These are phyloP conservation scores for Pocota personata DNA, from an alignment of 2,888 invertebrate species.

Conservation along the genomic window DNA sequence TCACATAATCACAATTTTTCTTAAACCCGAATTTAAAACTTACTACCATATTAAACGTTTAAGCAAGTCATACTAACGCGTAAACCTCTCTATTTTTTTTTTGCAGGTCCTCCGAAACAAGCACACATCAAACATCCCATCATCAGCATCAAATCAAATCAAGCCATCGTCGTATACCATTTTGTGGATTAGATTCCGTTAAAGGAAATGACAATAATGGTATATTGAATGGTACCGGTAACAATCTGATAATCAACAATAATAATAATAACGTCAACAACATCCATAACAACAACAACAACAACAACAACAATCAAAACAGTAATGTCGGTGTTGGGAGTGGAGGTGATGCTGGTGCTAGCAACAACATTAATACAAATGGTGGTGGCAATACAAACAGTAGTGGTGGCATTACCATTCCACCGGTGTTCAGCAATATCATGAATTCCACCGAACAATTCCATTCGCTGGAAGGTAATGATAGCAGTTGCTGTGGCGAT, in stretches of 20 bases:
- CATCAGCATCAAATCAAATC: slow-evolving; percentile 76
- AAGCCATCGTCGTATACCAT: slow-evolving; percentile 79
- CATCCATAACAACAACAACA: slow-evolving; percentile 27
- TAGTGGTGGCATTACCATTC: slow-evolving; percentile 52
- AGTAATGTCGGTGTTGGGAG: slow-evolving; percentile 43
- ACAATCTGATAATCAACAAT: slow-evolving; percentile 68
- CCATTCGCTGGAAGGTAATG: slow-evolving; percentile 79
- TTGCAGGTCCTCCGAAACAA: slow-evolving; percentile 75
- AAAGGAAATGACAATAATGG: slow-evolving; percentile 79
- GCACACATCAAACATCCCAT: slow-evolving; percentile 68
- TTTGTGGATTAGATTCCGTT: slow-evolving; percentile 79
- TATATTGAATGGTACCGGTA: slow-evolving; percentile 74
- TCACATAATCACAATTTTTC: no score
- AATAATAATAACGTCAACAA: slow-evolving; percentile 52
- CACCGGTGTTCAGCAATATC: slow-evolving; percentile 62
- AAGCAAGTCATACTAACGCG: not conserved
- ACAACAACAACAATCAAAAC: slow-evolving; percentile 30
- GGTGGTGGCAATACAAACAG: slow-evolving; percentile 65
- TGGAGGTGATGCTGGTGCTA: slow-evolving; percentile 74
- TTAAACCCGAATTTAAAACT: no score
- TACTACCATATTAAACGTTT: no score
- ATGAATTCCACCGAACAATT: slow-evolving; percentile 76
- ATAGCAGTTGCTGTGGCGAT: slow-evolving; percentile 78
- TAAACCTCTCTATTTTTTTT: not conserved
- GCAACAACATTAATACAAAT: slow-evolving; percentile 68